Percentiles rank a stretch among this genome's conserved stretches.
phyloP scores from a whole-genome alignment of 2,888 invertebrate species.

The Synergus gifuensis region DNA sequence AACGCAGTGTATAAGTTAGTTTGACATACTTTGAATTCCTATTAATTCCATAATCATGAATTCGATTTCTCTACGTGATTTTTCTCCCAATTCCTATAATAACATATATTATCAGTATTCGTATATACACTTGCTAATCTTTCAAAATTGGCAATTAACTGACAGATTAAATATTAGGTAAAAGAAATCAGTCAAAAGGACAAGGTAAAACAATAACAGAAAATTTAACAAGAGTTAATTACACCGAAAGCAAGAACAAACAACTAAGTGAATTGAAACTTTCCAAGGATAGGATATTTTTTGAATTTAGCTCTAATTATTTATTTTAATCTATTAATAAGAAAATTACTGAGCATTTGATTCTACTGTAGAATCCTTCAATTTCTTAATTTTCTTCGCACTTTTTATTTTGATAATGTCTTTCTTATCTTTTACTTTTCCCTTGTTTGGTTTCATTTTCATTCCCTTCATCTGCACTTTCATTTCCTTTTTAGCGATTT shows the following conservation, averaged over 20 bases:
- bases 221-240: conserved; percentile 22
- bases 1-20: conserved; percentile 16
- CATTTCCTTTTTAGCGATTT: conserved; percentile 60
- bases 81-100: not conserved
- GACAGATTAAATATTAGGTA: conserved; percentile 24
- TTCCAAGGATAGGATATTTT: not conserved
- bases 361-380: conserved; percentile 46
- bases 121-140: conserved; percentile 10
- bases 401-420: conserved; percentile 61
- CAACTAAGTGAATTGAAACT: not conserved
- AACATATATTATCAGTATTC: conserved; percentile 13
- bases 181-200: conserved; percentile 23
- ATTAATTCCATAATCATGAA: not conserved
- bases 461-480: conserved; percentile 62
- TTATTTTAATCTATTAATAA: not conserved
- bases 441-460: conserved; percentile 61
- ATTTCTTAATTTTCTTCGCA: conserved; percentile 59
- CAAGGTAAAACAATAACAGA: conserved; percentile 10
- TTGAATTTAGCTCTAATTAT: not conserved
- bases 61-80: not conserved
- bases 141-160: not conserved
- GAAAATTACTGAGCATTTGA: conserved; percentile 9
- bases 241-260: conserved; percentile 23
- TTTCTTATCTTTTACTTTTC: conserved; percentile 60
- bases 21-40: not conserved